A percentile compares a stretch with the other conserved stretches of the same genome.
Conservation (phyloP, 2,113 vertebrate genomes). For the Columba livia region DNA sequence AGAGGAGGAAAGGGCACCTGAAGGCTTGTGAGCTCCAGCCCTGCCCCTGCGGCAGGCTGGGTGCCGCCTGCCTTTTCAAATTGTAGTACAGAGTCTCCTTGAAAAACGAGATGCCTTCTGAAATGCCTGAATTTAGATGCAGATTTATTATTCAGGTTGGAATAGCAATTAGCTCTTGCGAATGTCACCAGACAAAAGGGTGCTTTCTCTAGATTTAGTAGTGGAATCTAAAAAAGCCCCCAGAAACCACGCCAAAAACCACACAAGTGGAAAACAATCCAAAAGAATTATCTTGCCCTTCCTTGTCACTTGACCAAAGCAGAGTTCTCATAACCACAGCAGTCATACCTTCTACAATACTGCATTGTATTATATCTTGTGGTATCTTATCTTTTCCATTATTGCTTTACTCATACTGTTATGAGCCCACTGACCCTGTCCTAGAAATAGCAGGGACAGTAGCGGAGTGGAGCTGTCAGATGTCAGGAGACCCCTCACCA, state of each 20-base stretch:
- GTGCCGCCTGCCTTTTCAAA: not conserved
- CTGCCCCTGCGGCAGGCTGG: not conserved
- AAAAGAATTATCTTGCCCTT: not conserved
- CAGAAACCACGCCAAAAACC: not conserved
- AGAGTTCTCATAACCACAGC: not conserved
- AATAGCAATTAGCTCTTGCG: not conserved
- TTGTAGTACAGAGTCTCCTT: not conserved
- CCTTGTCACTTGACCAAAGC: not conserved
- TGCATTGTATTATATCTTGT: not conserved
- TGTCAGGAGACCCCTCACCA: not conserved
- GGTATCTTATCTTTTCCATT: not conserved
- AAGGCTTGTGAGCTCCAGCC: not conserved
- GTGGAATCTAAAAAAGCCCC: not conserved
- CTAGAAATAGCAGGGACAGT: not conserved
- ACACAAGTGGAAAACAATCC: not conserved
- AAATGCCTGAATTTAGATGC: not conserved
- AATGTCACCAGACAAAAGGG: not conserved
- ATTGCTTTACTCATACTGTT: not conserved
- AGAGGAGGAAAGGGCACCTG: not conserved
- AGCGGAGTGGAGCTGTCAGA: not conserved
- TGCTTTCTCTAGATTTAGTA: not conserved
- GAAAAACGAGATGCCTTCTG: not conserved
- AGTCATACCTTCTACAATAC: not conserved
- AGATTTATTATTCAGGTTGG: not conserved
- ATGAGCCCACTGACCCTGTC: not conserved